These are phyloP conservation scores for Diadophis punctatus DNA, from an alignment of 2,113 vertebrate genomes.

Conservation along the genomic window DNA sequence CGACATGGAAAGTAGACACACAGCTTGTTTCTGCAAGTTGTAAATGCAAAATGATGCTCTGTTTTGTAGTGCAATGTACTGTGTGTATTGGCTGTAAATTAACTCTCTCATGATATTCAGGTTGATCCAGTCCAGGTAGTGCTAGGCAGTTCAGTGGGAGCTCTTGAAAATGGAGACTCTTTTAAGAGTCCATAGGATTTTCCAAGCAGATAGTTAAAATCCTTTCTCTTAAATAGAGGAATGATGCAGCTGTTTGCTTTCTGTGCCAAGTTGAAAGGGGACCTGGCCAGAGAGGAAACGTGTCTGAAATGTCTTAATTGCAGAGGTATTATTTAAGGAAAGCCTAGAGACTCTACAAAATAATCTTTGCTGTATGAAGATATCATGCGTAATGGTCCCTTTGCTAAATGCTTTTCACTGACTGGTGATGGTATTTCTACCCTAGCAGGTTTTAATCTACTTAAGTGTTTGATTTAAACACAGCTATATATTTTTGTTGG, in stretches of 20 bases:
- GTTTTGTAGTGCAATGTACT: neutral
- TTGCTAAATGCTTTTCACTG: neutral
- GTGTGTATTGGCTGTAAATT: neutral
- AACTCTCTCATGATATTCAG: neutral
- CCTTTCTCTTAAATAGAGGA: slow-evolving; percentile 15
- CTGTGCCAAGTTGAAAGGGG: slow-evolving; percentile 62
- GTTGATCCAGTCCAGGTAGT: neutral
- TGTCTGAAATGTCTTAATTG: slow-evolving; percentile 65
- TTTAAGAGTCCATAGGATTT: neutral
- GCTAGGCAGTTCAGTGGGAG: neutral
- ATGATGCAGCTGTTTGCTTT: slow-evolving; percentile 57
- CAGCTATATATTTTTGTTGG: neutral
- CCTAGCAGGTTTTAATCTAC: neutral
- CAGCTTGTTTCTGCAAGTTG: neutral
- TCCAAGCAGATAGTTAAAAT: slow-evolving; percentile 55
- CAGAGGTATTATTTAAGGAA: slow-evolving; percentile 52
- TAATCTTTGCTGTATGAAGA: slow-evolving; percentile 22
- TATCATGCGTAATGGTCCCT: neutral
- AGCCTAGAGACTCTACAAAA: slow-evolving; percentile 46
- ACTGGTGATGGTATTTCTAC: neutral
- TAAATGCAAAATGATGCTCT: neutral
- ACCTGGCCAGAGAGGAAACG: slow-evolving; percentile 52
- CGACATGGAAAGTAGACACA: neutral
- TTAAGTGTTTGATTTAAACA: neutral
- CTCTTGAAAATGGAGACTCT: neutral